phyloP scores from a whole-genome alignment of 2,888 invertebrate species.

The Pseudoips prasinana region DNA sequence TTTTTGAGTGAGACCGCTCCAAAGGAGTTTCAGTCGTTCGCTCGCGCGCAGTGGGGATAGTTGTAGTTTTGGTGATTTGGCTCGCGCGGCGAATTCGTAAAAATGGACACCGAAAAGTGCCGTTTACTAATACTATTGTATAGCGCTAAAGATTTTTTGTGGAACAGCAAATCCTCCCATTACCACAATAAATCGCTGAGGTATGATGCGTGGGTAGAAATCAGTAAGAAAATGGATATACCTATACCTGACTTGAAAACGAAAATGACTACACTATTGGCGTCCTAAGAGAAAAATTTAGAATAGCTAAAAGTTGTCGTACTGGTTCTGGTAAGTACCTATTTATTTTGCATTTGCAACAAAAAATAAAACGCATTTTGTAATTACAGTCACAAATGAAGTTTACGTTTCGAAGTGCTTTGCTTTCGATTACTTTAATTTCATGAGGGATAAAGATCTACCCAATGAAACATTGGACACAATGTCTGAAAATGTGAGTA shows the following conservation, averaged over 20 bases:
- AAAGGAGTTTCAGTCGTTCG: no score
- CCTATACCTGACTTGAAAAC: slow-evolving; percentile 13
- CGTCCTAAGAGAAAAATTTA: slow-evolving; percentile 14
- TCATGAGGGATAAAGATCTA: slow-evolving; percentile 12
- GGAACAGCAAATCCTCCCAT: no score
- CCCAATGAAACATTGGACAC: slow-evolving; percentile 8
- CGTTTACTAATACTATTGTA: slow-evolving; percentile 18
- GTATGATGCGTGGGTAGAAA: slow-evolving; percentile 16
- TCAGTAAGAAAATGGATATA: slow-evolving; percentile 13
- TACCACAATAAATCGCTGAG: no score
- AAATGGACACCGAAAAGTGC: no score
- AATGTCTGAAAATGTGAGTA: slow-evolving; percentile 7
- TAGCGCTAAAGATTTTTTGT: slow-evolving; percentile 15
- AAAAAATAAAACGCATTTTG: not conserved
- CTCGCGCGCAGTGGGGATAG: no score
- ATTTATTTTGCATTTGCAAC: not conserved
- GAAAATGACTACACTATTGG: slow-evolving; percentile 12
- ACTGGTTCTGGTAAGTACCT: slow-evolving; percentile 11
- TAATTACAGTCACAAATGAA: slow-evolving; percentile 10
- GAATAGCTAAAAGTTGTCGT: slow-evolving; percentile 10
- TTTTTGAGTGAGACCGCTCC: no score
- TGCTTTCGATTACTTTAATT: slow-evolving; percentile 14
- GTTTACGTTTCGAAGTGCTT: slow-evolving; percentile 20
- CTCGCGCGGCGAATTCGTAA: slow-evolving; percentile 1
- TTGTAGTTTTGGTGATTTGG: no score